Evolutionary conservation across 2,113 vertebrate species (phyloP), one percentile per base, ranked within the genome.

Genomic region (Ornithorhynchus anatinus): DNA sequence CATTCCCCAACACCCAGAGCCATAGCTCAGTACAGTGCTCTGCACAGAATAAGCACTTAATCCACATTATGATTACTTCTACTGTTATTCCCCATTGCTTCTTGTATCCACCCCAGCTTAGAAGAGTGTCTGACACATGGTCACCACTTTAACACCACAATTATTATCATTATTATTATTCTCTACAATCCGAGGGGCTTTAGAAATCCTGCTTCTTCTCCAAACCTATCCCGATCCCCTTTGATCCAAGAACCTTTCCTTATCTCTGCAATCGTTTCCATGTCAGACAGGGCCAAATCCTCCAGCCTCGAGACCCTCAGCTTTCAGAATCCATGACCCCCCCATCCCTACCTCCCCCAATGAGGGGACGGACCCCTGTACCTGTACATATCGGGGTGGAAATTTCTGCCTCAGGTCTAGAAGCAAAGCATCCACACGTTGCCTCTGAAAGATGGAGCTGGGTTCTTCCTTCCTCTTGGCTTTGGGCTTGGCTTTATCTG

Each of bases 401-500:
- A 99, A 99, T 81, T 99, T 99, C 36, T 98, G 96, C 64, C 96
- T 94, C 11, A 99, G 92, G 77, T 99, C 98, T 66, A 99, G 67
- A 27, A 99, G 96, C 39, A 99, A 93, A 14, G 97, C 94, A 82
- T 99, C 98, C 25, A 99, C 98, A 42, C 97, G 94, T 35, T 99
- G 97, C 63, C 97, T 95, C 92, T 99, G 97, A 75, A 99, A 99
- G 85, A 97, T 89, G 52, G 98, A 99, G 84, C 98, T 97, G 13
- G 96, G 96, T 74, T 99, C 98, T 82, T 99, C 97, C 67, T 99
- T 99, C 91, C 96, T 97, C 91, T 98, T 99, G 8, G 95, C 87
- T 89, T 99, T 99, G 23, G 97, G 97, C 77, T 97, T 98, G 42
- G 91, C 79, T 93, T 97, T 99, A 88, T 99, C 97, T 99, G 86